Evolutionary conservation across 2,888 invertebrate species (phyloP).

Genomic region (Lochmaea crataegi): DNA sequence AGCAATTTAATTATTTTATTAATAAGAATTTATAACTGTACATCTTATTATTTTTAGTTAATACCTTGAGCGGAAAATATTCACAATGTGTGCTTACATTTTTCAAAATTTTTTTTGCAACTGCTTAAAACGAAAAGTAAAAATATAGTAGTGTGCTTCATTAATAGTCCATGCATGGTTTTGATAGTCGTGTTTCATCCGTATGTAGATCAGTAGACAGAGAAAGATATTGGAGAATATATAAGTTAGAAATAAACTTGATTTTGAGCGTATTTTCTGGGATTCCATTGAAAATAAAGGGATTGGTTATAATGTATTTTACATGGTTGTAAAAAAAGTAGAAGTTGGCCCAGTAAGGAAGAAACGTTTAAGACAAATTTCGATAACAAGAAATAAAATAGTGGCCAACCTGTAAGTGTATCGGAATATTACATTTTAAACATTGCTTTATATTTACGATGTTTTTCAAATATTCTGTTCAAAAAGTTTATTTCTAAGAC

Average conservation of each 20-base stretch:
- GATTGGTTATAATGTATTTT: too few species aligned
- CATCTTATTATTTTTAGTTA: conserved; percentile 22
- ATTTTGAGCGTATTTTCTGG: background rate
- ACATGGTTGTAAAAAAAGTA: too few species aligned
- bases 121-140: conserved; percentile 19
- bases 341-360: too few species aligned
- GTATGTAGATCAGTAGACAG: background rate
- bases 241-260: background rate
- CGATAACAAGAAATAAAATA: too few species aligned
- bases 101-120: conserved; percentile 17
- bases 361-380: too few species aligned
- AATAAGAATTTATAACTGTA: conserved; percentile 20
- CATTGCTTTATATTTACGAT: too few species aligned
- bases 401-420: too few species aligned
- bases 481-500: background rate
- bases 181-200: conserved; percentile 21
- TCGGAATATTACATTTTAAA: too few species aligned
- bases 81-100: conserved; percentile 26
- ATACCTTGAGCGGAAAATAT: conserved; percentile 17
- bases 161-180: conserved; percentile 26
- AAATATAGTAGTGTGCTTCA: conserved; percentile 26
- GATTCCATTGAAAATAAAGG: too few species aligned
- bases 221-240: background rate
- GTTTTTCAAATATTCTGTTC: background rate
- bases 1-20: conserved; percentile 25